Base-by-base conservation (phyloP, 2,797 vertebrate genomes). In the Stomatorhinus walkeri region DNA sequence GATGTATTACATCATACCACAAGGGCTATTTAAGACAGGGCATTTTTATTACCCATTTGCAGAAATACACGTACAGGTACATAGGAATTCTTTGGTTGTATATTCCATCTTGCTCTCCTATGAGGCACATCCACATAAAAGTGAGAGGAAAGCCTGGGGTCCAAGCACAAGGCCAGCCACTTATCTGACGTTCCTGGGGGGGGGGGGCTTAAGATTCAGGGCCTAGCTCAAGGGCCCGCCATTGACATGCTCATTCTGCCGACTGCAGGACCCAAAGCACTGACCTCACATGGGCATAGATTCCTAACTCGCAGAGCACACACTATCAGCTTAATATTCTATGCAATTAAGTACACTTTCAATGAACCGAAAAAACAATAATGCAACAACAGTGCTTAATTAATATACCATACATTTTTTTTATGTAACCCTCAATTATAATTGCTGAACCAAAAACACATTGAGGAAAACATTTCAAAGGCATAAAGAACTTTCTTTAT, bases 281-380 rank as follows among this genome's bases (percentile, higher is more conserved):
- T 40, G 68, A 40, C 32, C 32, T n/a, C 5, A 43, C 36, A 7
- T 7, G 72, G 72, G 16, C 32, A 79, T 43, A 79, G 16, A 43
- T 0, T 19, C 68, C 12, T 76, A 16, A 76, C 14, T 19, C 2
- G 5, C 68, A 43, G 36, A 43, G 14, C 36, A 19, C 0, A 79
- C 12, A 1, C 28, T 68, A 72, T 72, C 64, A 36, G 14, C 64
- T 72, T 72, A 72, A 32, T 36, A 36, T 40, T 16, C 12, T 72
- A 36, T 8, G 19, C 76, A 81, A 81, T 81, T 81, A 81, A 81
- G 76, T 81, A 81, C 76, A 46, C 40, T 81, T 81, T 46, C 76
- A 43, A 81, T 43, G 19, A 46, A 81, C 36, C 1, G 40, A 22
- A 19, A 46, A 46, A 36, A 72, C 68, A 36, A 81, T 43, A 43